phyloP scores from a whole-genome alignment of 2,113 vertebrate species.

The Takifugu bimaculatus region DNA sequence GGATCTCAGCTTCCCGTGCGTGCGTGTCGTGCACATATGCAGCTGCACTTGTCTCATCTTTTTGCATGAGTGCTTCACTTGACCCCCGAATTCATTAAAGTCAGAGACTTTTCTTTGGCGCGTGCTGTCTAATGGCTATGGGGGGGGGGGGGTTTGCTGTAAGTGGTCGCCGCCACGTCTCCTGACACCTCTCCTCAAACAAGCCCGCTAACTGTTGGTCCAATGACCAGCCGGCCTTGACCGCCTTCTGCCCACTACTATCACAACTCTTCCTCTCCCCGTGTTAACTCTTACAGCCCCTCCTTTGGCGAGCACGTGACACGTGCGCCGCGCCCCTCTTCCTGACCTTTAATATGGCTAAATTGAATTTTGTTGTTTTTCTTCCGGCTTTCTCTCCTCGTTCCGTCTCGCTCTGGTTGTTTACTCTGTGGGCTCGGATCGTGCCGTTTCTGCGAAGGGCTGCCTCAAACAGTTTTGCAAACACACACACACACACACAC shows the following conservation, averaged over 20 bases:
- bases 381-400: not conserved
- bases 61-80: slow-evolving; percentile 27
- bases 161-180: slow-evolving; percentile 17
- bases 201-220: slow-evolving; percentile 47
- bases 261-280: slow-evolving; percentile 1
- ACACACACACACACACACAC: slow-evolving; percentile 21
- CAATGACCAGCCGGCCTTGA: slow-evolving; percentile 53
- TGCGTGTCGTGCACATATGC: not conserved
- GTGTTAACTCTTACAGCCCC: not conserved
- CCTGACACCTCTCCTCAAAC: slow-evolving; percentile 22
- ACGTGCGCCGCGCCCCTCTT: not conserved
- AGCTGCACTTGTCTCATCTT: not conserved
- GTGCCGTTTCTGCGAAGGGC: slow-evolving; percentile 25
- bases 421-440: slow-evolving; percentile 21
- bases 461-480: slow-evolving; percentile 30
- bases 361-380: slow-evolving; percentile 45
- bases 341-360: slow-evolving; percentile 41
- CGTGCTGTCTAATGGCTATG: slow-evolving; percentile 25
- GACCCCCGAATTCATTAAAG: slow-evolving; percentile 43
- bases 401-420: slow-evolving; percentile 25
- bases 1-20: not conserved
- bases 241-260: slow-evolving; percentile 20
- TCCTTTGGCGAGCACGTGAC: not conserved
- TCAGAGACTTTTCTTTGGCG: slow-evolving; percentile 22
- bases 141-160: slow-evolving; percentile 28